phyloP scores from a whole-genome alignment of 2,113 vertebrate genomes.

The Paralichthys olivaceus region DNA sequence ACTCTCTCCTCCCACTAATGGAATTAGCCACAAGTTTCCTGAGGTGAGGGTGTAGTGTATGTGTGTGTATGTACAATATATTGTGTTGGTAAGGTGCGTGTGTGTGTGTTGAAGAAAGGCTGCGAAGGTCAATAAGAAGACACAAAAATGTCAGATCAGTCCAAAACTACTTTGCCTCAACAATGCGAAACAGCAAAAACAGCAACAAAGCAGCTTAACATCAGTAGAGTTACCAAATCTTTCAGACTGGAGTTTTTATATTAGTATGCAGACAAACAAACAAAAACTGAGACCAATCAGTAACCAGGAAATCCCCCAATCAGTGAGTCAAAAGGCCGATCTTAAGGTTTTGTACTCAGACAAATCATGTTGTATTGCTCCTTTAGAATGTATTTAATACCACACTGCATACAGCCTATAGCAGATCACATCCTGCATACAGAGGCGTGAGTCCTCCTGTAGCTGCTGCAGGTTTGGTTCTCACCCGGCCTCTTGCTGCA shows the following conservation, averaged over 20 bases:
- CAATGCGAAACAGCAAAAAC: not conserved
- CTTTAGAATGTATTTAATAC: not conserved
- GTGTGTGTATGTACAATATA: conserved; percentile 38
- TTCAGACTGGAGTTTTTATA: not conserved
- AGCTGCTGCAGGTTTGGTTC: no score
- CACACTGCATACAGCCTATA: not conserved
- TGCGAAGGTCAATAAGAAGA: conserved; percentile 58
- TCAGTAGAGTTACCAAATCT: not conserved
- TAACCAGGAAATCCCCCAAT: conserved; percentile 1
- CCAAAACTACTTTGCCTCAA: conserved; percentile 27
- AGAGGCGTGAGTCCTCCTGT: no score
- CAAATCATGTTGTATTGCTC: no score
- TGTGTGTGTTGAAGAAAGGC: conserved; percentile 17
- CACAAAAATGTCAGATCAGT: conserved; percentile 28
- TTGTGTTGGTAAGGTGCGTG: conserved; percentile 29
- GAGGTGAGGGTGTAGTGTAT: conserved; percentile 86
- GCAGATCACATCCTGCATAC: no score
- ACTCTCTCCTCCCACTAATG: conserved; percentile 93
- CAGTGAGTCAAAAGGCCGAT: not conserved
- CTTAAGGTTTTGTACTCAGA: no score
- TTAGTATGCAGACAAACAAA: not conserved
- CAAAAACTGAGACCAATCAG: not conserved
- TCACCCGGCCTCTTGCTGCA: no score
- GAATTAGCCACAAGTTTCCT: conserved; percentile 98
- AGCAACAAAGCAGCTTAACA: not conserved